phyloP scores from a whole-genome alignment of 1,140 invertebrate genomes.

The Drosophila varians region DNA sequence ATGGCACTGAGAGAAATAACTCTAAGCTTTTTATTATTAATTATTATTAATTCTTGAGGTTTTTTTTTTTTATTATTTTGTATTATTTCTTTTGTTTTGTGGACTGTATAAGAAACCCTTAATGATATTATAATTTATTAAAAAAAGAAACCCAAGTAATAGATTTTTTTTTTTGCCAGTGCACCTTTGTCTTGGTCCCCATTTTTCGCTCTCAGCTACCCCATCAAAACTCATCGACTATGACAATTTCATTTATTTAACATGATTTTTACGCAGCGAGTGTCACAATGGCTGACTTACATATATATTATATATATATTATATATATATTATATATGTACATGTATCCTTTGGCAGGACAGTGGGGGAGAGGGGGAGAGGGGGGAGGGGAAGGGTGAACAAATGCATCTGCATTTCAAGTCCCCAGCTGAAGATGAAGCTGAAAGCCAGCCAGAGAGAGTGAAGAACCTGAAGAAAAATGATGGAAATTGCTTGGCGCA shows the following conservation, averaged over 20 bases:
- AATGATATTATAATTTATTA: no score
- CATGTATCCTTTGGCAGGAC: slow-evolving; percentile 5
- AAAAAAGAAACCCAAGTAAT: no score
- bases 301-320: slow-evolving; percentile 2
- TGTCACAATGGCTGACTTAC: slow-evolving; percentile 42
- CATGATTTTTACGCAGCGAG: slow-evolving; percentile 58
- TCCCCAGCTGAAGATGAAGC: slow-evolving; percentile 2
- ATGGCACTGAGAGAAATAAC: background rate
- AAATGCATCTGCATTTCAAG: slow-evolving; percentile 18
- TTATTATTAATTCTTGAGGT: no score
- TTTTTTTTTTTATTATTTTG: no score
- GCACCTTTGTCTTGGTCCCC: slow-evolving; percentile 11
- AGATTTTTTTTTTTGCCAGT: background rate
- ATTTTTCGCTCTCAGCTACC: slow-evolving; percentile 45
- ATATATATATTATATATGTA: background rate
- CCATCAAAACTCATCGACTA: slow-evolving; percentile 60
- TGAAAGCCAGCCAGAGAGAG: no score
- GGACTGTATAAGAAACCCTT: no score
- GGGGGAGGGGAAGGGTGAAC: slow-evolving; percentile 1
- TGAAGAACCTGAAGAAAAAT: slow-evolving; percentile 8
- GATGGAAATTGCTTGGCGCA: slow-evolving; percentile 31
- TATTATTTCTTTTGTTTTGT: no score
- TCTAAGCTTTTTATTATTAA: no score
- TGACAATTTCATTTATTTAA: slow-evolving; percentile 78
- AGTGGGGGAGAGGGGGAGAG: no score